Evolutionary conservation across 2,888 invertebrate genomes (phyloP).

Genomic region (Galeopsomyia nigrocyanea): DNA sequence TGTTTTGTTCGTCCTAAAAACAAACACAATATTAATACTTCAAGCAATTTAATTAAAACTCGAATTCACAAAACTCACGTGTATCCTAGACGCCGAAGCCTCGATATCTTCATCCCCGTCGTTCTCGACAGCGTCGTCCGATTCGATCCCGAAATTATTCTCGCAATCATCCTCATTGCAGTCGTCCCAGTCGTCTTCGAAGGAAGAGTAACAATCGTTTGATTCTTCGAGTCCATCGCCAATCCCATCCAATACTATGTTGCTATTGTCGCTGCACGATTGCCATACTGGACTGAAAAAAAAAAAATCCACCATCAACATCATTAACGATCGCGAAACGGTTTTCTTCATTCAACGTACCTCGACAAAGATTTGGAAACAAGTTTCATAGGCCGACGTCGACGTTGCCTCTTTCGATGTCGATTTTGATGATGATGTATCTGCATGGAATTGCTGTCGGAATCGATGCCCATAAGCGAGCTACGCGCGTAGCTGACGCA

Average conservation of each 20-base stretch:
- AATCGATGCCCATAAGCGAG: constrained; percentile 30
- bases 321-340: neutral
- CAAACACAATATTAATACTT: constrained; percentile 17
- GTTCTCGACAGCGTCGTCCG: constrained; percentile 35
- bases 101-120: constrained; percentile 30
- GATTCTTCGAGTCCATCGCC: constrained; percentile 66
- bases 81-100: constrained; percentile 15
- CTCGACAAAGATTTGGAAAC: constrained; percentile 39
- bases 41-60: neutral
- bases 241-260: constrained; percentile 60
- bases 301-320: neutral
- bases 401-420: constrained; percentile 46
- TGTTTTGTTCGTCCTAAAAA: constrained; percentile 56
- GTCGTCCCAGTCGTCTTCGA: constrained; percentile 60
- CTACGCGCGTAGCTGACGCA: constrained; percentile 32
- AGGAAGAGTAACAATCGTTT: constrained; percentile 67
- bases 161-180: constrained; percentile 45
- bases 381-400: constrained; percentile 38
- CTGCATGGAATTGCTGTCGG: constrained; percentile 42
- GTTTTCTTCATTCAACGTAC: neutral
- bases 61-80: constrained; percentile 21
- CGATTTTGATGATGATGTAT: constrained; percentile 32
- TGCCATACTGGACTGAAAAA: constrained; percentile 67
- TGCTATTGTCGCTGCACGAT: constrained; percentile 63
- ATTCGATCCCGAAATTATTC: constrained; percentile 36